phyloP scores from a whole-genome alignment of 2,888 invertebrate species.

The Branchinecta sandiegonensis region DNA sequence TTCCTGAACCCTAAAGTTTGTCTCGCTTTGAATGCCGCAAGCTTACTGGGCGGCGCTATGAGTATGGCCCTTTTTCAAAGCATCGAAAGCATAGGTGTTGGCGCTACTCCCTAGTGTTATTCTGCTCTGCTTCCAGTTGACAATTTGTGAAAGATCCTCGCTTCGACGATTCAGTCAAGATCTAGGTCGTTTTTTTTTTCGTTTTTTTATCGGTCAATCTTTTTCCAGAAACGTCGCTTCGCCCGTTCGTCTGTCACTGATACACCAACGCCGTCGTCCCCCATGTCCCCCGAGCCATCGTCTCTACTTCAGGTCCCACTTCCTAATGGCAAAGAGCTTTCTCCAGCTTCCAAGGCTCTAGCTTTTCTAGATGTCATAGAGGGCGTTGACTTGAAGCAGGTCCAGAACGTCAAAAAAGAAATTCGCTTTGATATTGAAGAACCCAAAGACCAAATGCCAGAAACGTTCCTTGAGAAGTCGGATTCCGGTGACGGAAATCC shows the following conservation, averaged over 20 bases:
- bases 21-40: no score
- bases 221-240: not conserved
- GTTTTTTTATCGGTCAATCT: no score
- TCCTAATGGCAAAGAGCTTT: not conserved
- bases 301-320: not conserved
- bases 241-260: not conserved
- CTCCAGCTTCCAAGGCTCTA: conserved; percentile 6
- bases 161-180: no score
- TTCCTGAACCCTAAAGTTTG: no score
- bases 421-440: conserved; percentile 11
- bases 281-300: not conserved
- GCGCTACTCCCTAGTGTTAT: no score
- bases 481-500: not conserved
- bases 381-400: not conserved
- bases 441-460: not conserved
- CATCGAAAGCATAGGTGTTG: no score
- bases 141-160: no score
- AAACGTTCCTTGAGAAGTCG: not conserved
- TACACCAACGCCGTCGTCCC: not conserved
- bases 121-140: no score
- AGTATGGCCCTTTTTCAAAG: no score
- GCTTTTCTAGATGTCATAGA: conserved; percentile 6
- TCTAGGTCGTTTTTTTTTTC: no score
- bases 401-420: not conserved
- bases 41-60: no score